Evolutionary conservation across 1,140 invertebrate genomes (phyloP), one percentile per base, ranked within the genome.

Genomic region (Platyura marginata): DNA sequence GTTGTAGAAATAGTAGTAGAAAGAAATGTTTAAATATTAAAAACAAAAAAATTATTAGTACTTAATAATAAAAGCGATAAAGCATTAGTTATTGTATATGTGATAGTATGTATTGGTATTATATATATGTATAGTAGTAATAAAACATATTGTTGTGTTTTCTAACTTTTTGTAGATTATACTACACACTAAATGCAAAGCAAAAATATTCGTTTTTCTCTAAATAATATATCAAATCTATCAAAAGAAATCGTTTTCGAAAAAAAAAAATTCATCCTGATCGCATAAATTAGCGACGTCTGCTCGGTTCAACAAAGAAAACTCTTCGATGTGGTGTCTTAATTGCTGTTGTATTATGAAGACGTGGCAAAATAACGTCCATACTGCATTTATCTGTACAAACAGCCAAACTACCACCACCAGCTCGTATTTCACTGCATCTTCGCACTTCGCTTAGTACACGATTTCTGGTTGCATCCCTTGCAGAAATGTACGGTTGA

Each of bases 401-500:
- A 15, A 57, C 54, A 47, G 69, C 61, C 41, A 64, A 62, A 47
- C 67, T 68, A 40, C 60, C 63, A 23, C 60, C 62, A 29, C 66
- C 64, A 47, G 68, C 67, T 47, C 62, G 64, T n/a, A 64, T 59
- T 42, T 70, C 65, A 51, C 68, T 67, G 42, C 68, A 66, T 47
- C 63, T 62, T 19, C 66, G 62, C 39, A 75, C 64, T 37, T 64
- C 55, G 22, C 60, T 55, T 29, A 74, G 62, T 41, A 76, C 72
- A 42, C 70, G 69, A 44, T 67, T 62, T 16, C 71, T 66, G 44
- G 72, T 77, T 48, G 63, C 58, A 45, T 77, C 74, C 40, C 75
- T 63, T 21, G 74, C 64, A 9, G 73, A 70, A 47, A 74, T 65
- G 54, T 77, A 77, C 2, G 71, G 71, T 56, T 69, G 66, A 32